Evolutionary conservation across 2,113 vertebrate genomes (phyloP), one percentile per base, ranked within the genome.

Genomic region (Ramphastos sulfuratus): DNA sequence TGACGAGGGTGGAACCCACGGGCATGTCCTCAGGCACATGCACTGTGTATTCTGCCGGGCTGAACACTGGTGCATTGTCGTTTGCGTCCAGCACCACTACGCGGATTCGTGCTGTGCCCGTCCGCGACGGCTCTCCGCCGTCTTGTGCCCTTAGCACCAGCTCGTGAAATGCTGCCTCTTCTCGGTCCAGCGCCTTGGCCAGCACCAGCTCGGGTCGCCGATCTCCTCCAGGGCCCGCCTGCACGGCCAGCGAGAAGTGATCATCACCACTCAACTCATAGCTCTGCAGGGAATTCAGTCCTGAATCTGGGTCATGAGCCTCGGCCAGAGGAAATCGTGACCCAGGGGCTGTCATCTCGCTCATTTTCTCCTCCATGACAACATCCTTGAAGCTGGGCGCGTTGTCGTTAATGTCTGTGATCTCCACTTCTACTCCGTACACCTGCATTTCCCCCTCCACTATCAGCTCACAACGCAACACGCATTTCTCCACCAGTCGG

Each of bases 131-230:
- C 17, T 85, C 81, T 1, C 91, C 81, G 28, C 86, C 86, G 1
- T 98, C 98, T 5, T 70, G 52, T 30, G 97, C 67, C 55, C 42
- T 90, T 60, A 99, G 91, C 61, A 98, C 94, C 21, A 99, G 90
- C 63, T 99, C 98, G 1, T 98, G 97, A 69, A 87, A 93, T 95
- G 98, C 30, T 91, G 87, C 48, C 97, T 97, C n/a, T 96, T 97
- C 72, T 96, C 98, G 60, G 95, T 98, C 98, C 76, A 98, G 65
- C 39, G 77, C 48, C 56, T 87, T 94, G 74, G 97, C 97, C 64
- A 99, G 80, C 74, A 99, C 97, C 21, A 99, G 87, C 69, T 99
- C 98, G 1, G 98, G 97, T 86, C 98, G 97, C 28, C 94, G 94
- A 25, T 97, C 97, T 12, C 97, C 97, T 35, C 98, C 98, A 67